Evolutionary conservation across 2,113 vertebrate genomes (phyloP).

Genomic region (Corythaixoides concolor): DNA sequence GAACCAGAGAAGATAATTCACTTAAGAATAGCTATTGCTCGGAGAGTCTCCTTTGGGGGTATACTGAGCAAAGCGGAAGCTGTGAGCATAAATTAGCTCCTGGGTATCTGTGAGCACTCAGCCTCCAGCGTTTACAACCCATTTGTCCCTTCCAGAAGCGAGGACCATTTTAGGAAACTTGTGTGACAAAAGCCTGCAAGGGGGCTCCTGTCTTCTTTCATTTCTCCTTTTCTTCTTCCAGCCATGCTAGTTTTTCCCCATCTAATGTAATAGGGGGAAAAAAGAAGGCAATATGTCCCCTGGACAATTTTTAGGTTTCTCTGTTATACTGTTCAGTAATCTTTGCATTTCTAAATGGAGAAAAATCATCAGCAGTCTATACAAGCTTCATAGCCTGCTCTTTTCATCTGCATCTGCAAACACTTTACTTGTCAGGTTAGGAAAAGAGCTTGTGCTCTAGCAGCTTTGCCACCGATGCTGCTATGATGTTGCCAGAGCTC

Average conservation of each 20-base stretch:
- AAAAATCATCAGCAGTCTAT: neutral
- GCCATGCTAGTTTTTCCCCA: neutral
- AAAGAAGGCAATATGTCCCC: no score
- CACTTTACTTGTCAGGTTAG: neutral
- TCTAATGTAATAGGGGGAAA: neutral
- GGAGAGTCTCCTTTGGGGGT: neutral
- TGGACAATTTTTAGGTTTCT: neutral
- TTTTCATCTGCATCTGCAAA: neutral
- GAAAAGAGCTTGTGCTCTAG: neutral
- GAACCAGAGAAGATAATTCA: neutral
- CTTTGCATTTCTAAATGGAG: neutral
- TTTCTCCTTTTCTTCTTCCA: neutral
- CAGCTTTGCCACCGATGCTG: neutral
- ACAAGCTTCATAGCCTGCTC: neutral
- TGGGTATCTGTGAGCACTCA: neutral
- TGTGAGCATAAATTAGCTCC: neutral
- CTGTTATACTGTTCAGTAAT: neutral
- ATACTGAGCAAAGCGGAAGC: neutral
- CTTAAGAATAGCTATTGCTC: neutral
- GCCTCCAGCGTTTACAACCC: neutral
- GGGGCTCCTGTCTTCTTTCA: neutral
- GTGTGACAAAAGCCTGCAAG: neutral
- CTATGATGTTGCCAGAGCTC: neutral
- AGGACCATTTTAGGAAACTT: neutral
- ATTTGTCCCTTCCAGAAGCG: neutral